Evolutionary conservation across 2,113 vertebrate genomes (phyloP), one percentile per base, ranked within the genome.

Genomic region (Blennius ocellaris): DNA sequence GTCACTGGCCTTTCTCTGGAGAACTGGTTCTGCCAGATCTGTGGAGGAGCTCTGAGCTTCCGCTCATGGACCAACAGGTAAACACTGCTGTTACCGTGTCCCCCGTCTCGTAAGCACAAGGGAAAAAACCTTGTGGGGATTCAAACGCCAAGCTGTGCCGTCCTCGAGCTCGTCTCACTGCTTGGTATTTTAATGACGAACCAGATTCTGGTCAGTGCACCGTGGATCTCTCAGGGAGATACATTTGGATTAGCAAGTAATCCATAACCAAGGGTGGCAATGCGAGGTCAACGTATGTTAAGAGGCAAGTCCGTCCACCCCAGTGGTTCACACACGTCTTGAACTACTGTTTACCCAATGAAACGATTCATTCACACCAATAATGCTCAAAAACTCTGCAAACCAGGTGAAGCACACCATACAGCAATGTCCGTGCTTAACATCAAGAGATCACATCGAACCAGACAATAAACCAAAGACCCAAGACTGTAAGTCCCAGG

Each of bases 381-480:
- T n/a, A 0, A 49, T 39, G 9, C 38, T 40, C 16, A 49, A 62
- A 54, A 37, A 49, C 47, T 39, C 9, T 59, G 63, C 43, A 55
- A 69, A 56, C 37, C 66, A 54, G 47, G 45, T 41, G 44, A 50
- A 70, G 48, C 63, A 76, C 36, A 76, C 12, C 51, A 7, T 80
- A 55, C 73, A 70, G 40, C 36, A 53, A 14, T 11, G 16, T 36
- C 43, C 37, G 8, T 61, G 36, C 11, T 6, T 14, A 10, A 57
- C n/a, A 7, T 36, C 36, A 38, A 11, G 49, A 43, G 14, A 1
- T 47, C 52, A 67, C 62, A 11, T 59, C 37, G 40, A 69, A 50
- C 49, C 41, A 68, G 50, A 43, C 40, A n/a, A 38, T 12, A 6
- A 36, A 57, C 0, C 30, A 10, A 16, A 58, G 21, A 36, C 0